Conservation (phyloP, 2,797 vertebrate species). For the Kryptopterus vitreolus region DNA sequence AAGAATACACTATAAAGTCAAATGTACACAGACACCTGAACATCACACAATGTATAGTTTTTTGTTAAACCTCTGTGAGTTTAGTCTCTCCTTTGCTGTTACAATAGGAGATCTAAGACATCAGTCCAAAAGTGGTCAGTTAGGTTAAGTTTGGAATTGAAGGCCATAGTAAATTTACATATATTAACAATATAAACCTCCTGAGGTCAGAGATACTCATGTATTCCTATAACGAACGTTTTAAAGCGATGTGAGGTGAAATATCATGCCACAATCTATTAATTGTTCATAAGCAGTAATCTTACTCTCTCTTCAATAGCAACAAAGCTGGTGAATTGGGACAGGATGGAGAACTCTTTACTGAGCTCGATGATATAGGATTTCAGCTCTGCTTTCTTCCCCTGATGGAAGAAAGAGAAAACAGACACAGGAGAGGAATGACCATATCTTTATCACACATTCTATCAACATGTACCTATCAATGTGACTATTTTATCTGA, state of each 20-base stretch:
- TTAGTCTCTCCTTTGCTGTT: background rate
- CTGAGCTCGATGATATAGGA: conserved; percentile 79
- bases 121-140: background rate
- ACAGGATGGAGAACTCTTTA: conserved; percentile 85
- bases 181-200: background rate
- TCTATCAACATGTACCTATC: background rate
- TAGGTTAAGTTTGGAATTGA: background rate
- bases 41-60: background rate
- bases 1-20: too few species aligned
- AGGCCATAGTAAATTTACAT: background rate
- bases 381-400: conserved; percentile 81
- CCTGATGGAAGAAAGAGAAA: conserved; percentile 64
- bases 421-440: conserved; percentile 17
- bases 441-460: background rate
- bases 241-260: background rate
- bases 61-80: background rate
- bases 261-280: background rate
- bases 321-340: conserved; percentile 89
- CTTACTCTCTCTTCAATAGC: conserved; percentile 87
- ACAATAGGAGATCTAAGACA: background rate
- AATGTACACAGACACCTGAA: too few species aligned
- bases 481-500: background rate
- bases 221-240: background rate
- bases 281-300: conserved; percentile 37
- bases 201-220: background rate